phyloP scores from a whole-genome alignment of 2,113 vertebrate species.

The Thymallus thymallus region DNA sequence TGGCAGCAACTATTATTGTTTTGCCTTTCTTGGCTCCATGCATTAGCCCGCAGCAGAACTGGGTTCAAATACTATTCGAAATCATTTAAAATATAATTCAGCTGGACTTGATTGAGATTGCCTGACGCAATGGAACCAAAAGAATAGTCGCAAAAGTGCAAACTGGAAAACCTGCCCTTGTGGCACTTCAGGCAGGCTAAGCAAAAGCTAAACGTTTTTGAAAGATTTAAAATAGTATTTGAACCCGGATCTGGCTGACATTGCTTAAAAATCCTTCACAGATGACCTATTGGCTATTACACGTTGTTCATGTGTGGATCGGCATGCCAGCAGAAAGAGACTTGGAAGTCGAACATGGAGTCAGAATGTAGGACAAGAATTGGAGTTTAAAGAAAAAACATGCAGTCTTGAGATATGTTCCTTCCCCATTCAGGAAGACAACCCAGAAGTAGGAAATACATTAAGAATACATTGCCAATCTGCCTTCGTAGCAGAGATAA shows the following conservation, averaged over 20 bases:
- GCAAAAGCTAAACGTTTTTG: too few relatives aligned
- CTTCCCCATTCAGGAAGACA: not conserved
- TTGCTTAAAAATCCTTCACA: not conserved
- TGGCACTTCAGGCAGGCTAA: too few relatives aligned
- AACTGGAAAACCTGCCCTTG: not conserved
- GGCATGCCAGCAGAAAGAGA: not conserved
- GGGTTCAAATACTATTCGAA: too few relatives aligned
- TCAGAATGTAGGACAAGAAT: not conserved
- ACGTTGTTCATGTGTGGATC: constrained; percentile 19
- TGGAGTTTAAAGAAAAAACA: not conserved
- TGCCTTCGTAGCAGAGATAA: constrained; percentile 1
- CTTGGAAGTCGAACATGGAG: not conserved
- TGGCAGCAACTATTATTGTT: not conserved
- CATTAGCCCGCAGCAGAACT: not conserved
- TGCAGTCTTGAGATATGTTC: constrained; percentile 4
- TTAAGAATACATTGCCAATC: not conserved
- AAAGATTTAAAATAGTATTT: not conserved
- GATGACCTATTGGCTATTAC: constrained; percentile 9
- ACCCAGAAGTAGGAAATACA: not conserved
- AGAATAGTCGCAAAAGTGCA: too few relatives aligned
- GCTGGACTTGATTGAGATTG: not conserved
- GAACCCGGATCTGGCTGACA: not conserved
- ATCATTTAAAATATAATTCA: not conserved
- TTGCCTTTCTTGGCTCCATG: not conserved
- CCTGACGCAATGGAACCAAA: not conserved